Conservation (phyloP, 2,113 vertebrate species). For the Nestor notabilis region DNA sequence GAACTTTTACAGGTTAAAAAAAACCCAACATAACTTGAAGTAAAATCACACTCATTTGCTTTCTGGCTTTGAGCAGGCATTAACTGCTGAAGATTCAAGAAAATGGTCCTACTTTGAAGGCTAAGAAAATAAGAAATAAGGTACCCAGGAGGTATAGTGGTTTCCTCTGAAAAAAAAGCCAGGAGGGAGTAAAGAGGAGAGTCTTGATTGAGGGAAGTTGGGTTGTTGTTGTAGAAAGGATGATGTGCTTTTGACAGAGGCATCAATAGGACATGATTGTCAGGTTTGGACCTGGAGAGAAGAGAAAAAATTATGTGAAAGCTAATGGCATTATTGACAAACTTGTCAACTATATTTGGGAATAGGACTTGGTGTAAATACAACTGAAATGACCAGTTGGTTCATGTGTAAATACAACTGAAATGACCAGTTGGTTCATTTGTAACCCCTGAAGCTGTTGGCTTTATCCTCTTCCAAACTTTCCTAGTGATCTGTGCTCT, state of each 20-base stretch:
- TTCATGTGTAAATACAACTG: constrained; percentile 16
- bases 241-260: neutral
- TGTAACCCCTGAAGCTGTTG: constrained; percentile 29
- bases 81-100: neutral
- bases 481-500: constrained; percentile 48
- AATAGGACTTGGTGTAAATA: constrained; percentile 2
- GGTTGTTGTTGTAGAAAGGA: neutral
- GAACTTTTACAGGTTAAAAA: neutral
- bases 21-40: neutral
- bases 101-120: neutral
- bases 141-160: neutral
- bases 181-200: rapidly evolving
- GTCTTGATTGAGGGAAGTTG: neutral
- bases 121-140: neutral
- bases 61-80: neutral
- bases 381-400: constrained; percentile 31
- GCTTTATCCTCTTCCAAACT: constrained; percentile 44
- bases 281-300: neutral
- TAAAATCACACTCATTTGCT: neutral
- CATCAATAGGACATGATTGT: neutral
- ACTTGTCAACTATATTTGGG: neutral
- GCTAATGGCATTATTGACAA: neutral
- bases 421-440: constrained; percentile 47
- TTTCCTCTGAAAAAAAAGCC: neutral
- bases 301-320: neutral